Evolutionary conservation across 2,888 invertebrate genomes (phyloP).

Genomic region (Zygothrica quintamaculata): DNA sequence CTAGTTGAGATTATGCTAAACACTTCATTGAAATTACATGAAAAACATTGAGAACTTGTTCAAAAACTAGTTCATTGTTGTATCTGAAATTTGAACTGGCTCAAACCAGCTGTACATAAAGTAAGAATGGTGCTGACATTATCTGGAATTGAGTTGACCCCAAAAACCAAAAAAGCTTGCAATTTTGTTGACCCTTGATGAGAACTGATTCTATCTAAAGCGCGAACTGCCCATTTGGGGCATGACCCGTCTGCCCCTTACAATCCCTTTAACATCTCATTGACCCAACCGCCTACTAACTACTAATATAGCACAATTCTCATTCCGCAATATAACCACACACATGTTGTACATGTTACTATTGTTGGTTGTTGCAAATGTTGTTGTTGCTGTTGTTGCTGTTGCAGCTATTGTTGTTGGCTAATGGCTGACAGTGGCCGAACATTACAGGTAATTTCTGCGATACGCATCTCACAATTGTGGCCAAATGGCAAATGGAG

Average conservation of each 20-base stretch:
- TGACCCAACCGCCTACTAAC: no score
- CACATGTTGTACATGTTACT: constrained; percentile 16
- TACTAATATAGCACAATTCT: constrained; percentile 15
- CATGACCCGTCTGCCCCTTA: no score
- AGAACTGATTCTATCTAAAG: constrained; percentile 57
- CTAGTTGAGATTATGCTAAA: no score
- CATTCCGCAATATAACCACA: constrained; percentile 28
- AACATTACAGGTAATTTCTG: constrained; percentile 70
- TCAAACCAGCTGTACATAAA: constrained; percentile 4
- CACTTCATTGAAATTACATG: no score
- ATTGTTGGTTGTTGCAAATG: constrained; percentile 27
- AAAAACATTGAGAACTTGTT: no score
- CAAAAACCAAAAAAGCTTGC: constrained; percentile 10
- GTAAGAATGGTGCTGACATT: constrained; percentile 5
- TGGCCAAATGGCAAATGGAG: constrained; percentile 36
- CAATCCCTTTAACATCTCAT: no score
- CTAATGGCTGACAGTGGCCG: constrained; percentile 46
- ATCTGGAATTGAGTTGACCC: constrained; percentile 39
- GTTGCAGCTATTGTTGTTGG: constrained; percentile 24
- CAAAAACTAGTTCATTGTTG: no score
- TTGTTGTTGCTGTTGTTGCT: constrained; percentile 22
- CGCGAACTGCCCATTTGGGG: constrained; percentile 59
- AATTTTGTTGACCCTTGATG: constrained; percentile 32
- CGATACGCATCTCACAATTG: constrained; percentile 73
- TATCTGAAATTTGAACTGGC: background rate